Percentiles rank a stretch among this genome's conserved stretches.
phyloP scores from a whole-genome alignment of 2,113 vertebrate species.

The Nesoenas mayeri region DNA sequence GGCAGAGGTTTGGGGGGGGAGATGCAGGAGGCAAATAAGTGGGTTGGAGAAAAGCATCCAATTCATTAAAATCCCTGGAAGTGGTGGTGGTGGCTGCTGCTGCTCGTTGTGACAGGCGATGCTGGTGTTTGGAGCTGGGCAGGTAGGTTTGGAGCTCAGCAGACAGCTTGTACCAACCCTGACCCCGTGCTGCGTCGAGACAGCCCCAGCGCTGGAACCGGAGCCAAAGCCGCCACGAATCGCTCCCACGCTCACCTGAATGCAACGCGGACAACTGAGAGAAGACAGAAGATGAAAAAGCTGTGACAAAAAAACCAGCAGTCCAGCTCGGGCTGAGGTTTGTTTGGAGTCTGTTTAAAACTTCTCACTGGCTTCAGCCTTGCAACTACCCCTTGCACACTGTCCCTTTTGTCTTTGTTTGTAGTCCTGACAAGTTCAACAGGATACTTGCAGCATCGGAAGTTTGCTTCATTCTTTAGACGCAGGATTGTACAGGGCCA shows the following conservation, averaged over 20 bases:
- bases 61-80: conserved; percentile 48
- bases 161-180: neutral
- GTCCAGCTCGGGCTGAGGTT: neutral
- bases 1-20: neutral
- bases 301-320: neutral
- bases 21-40: conserved; percentile 38
- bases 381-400: too few relatives aligned
- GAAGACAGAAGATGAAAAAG: neutral
- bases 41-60: conserved; percentile 8
- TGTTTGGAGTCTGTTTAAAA: neutral
- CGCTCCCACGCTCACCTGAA: neutral
- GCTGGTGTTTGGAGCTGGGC: neutral
- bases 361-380: neutral
- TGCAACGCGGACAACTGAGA: accelerated
- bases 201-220: accelerated
- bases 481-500: neutral
- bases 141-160: neutral
- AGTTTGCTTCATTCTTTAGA: neutral
- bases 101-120: neutral
- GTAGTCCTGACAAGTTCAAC: neutral
- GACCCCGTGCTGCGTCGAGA: accelerated
- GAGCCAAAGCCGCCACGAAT: neutral
- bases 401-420: neutral
- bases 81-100: accelerated
- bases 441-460: accelerated